Base-by-base conservation (phyloP, 2,888 invertebrate genomes). In the Sinelater perroti region DNA sequence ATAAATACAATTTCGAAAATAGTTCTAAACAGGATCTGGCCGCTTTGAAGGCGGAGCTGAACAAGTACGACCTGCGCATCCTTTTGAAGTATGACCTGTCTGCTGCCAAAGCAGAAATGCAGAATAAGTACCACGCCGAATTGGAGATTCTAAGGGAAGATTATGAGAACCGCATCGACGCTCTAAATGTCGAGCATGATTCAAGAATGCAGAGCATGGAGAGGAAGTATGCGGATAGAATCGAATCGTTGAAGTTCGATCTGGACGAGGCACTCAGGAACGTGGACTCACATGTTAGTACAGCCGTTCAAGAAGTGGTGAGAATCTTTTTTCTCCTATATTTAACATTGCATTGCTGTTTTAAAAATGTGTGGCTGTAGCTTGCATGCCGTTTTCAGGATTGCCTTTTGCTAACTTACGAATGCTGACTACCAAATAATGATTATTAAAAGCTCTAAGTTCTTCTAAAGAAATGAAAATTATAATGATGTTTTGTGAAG, bases 181-280 rank as follows among this genome's bases (percentile, higher is more conserved):
- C 80, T 18, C 69, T 84, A 65, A 80, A 76, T 52, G 74, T 75
- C 13, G 72, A 78, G 33, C 81, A 84, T 49, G 73, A 79, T 54
- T 77, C 80, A 21, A 75, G 77, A 1, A 63, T 83, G 3, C 75
- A 74, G 0, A 67, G 72, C 1, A 56, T 86, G 3, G 84, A 86
- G 52, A 80, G 80, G 59, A 70, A 77, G 28, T 73, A 83, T 74
- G 76, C 80, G 5, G 76, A 79, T 2, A 79, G 78, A 62, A 82
- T 88, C 47, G 78, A 76, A 0, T 78, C 79, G 18, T 72, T 87
- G 8, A 86, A 85, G 66, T 79, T 80, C 1, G 81, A 83, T 70
- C 77, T 83, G 17, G 81, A 82, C 53, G 69, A 68, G 50, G 63
- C 64, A 3, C 60, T 67, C 30, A 67, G 62, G 36, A 62, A 47